Evolutionary conservation across 2,888 invertebrate species (phyloP), one percentile per base, ranked within the genome.

Genomic region (Temnothorax rugatulus): DNA sequence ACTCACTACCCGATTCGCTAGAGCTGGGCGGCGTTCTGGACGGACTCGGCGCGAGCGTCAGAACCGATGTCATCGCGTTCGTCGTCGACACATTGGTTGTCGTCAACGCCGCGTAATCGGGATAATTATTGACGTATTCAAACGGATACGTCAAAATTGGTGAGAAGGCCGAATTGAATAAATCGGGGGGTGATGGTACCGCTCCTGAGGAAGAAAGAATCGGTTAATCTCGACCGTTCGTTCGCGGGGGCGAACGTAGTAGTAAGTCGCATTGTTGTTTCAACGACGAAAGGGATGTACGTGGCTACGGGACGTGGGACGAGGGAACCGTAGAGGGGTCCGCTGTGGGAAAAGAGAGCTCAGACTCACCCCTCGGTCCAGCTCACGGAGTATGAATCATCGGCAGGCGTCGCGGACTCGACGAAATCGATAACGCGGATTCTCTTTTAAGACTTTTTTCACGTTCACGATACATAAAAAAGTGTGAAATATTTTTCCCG

Each of bases 381-480:
- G 92, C 90, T 84, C 77, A 90, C 87, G 87, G 86, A 47, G 63
- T 92, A 93, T 94, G 94, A 94, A 93, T 94, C 94, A 94, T 94
- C 93, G 88, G 84, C 87, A 89, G 89, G 91, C 90, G 89, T 91
- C 90, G 89, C 91, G 90, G 83, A 89, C 88, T 90, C 82, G 86
- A 86, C 88, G 89, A 90, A 89, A 92, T 92, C 92, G 92, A 92
- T 92, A 92, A 88, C 87, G 83, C 84, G 87, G 75, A 87, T 83
- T 75, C 83, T 86, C 85, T 88, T 82, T 83, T 59, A 79, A 85
- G 68, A 75, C 21, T 61, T 74, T 87, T 85, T 84, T 61, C 61
- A 34, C 50, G 13, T 21, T 73, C 47, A 21, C 21, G 75, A 73
- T 38, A 74, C 38, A 38, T 38, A 15, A 13, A 77, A 44, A 73